Evolutionary conservation across 2,113 vertebrate species (phyloP).

Genomic region (Pithys albifrons): DNA sequence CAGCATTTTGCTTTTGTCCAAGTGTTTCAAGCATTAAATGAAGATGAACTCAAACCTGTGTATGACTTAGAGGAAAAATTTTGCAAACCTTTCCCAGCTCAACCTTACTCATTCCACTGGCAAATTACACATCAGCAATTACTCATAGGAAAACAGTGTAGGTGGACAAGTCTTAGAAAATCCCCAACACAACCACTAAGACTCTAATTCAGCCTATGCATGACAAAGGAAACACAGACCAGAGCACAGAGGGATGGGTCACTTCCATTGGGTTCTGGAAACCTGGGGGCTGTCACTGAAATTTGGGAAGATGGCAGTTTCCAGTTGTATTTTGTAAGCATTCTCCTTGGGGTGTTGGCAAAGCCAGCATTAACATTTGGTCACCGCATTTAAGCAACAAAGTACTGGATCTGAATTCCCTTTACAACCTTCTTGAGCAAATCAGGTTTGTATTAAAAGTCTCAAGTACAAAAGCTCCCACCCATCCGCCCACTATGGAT

Average conservation of each 20-base stretch:
- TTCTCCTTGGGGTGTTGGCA: not conserved
- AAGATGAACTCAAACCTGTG: not conserved
- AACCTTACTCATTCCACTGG: not conserved
- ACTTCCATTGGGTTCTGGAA: not conserved
- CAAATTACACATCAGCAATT: not conserved
- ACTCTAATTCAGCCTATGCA: not conserved
- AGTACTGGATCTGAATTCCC: not conserved
- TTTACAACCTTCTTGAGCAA: not conserved
- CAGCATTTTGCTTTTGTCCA: not conserved
- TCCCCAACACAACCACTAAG: not conserved
- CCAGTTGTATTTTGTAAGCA: not conserved
- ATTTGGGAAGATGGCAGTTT: not conserved
- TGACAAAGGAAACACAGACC: not conserved
- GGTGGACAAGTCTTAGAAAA: not conserved
- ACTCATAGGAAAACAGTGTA: not conserved
- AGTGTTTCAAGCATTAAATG: not conserved
- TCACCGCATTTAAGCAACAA: not conserved
- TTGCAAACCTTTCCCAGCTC: not conserved
- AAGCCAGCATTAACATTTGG: not conserved
- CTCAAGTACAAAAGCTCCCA: not conserved
- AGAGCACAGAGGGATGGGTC: not conserved
- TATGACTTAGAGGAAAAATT: not conserved
- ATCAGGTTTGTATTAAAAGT: not conserved
- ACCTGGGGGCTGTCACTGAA: not conserved
- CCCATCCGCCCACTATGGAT: not conserved